Evolutionary conservation across 2,888 invertebrate genomes (phyloP), one percentile per base, ranked within the genome.

Genomic region (Drosophila peninsularis): DNA sequence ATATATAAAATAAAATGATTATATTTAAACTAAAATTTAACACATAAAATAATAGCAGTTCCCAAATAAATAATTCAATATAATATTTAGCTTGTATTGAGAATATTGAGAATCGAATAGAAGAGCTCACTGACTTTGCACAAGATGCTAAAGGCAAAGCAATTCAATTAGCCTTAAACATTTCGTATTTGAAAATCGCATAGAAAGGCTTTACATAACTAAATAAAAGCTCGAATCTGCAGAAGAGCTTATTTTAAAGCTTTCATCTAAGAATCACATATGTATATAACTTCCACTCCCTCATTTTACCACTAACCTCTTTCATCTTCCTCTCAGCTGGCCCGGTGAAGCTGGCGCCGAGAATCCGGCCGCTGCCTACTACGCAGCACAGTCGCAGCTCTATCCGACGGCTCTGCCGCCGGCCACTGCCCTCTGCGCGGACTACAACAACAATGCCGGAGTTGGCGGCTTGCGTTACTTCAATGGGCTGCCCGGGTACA

Each of bases 271-370:
- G 14, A n/a, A n/a, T n/a, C n/a, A 37, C 14, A 21, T 42, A 42
- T 21, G 10, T 42, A 21, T 13, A n/a, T 13, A 11, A 24, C 27
- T 24, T 5, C 5, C 9, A 24, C 50, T 24, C 36, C 11, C 3
- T n/a, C 36, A 5, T 1, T 52, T 24, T 52, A 3, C 11, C 24
- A 2, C 37, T n/a, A 4, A 14, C 7, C 34, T 34, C 6, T 34
- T 14, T 3, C n/a, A n/a, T 9, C 10, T 21, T 0, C 3, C 10
- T 36, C 52, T 5, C 41, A 89, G 89, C 64, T 78, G 80, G 82
- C 41, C 64, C 30, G 77, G 57, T 68, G 82, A 88, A 45, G 64
- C 30, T 45, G 66, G 75, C 14, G 68, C 78, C 58, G 89, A 89
- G 53, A 77, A 80, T 6, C 66, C 73, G 49, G 50, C 72, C n/a